Base-by-base conservation (phyloP, 2,113 vertebrate species). In the Hemichromis elongatus region DNA sequence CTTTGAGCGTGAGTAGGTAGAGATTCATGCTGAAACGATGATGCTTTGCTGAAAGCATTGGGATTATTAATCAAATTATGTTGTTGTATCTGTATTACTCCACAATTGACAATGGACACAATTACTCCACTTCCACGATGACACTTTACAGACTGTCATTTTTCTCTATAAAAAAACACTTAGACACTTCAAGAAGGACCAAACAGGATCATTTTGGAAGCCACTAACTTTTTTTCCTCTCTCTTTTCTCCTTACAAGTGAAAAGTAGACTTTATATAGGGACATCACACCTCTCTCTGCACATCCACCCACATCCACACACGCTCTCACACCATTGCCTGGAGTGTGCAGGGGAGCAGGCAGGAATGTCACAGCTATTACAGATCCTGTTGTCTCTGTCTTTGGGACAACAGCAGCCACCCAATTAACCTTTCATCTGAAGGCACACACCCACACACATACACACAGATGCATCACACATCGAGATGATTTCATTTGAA, bases 401-500 rank as follows among this genome's bases (percentile, higher is more conserved):
- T 91, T 57, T 84, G 92, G 87, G 90, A 92, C 89, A 86, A 85
- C 81, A 91, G 85, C 87, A 94, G 90, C 92, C 85, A 91, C 86
- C 92, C 92, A 95, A 95, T 95, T 94, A 94, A 95, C 94, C 94
- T 94, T 93, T 93, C 8, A 68, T 85, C 89, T 86, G 68, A 83
- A 83, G 70, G 26, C 77, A 33, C n/a, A n/a, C 59, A 21, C 66
- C 80, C n/a, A 54, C 19, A 63, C 70, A 30, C 40, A n/a, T 80
- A 26, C 26, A 18, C 42, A 56, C 50, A 52, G 14, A 85, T 70
- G 80, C 77, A 78, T 28, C 9, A 28, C 80, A 85, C 77, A 70
- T 81, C 13, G n/a, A 80, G 83, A 86, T 57, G 28, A 57, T 85
- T 85, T 85, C n/a, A 18, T 84, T 77, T 73, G 81, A 52, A 77